These are phyloP conservation scores for Troides oblongomaculatus DNA, from an alignment of 2,888 invertebrate genomes.

Conservation along the genomic window DNA sequence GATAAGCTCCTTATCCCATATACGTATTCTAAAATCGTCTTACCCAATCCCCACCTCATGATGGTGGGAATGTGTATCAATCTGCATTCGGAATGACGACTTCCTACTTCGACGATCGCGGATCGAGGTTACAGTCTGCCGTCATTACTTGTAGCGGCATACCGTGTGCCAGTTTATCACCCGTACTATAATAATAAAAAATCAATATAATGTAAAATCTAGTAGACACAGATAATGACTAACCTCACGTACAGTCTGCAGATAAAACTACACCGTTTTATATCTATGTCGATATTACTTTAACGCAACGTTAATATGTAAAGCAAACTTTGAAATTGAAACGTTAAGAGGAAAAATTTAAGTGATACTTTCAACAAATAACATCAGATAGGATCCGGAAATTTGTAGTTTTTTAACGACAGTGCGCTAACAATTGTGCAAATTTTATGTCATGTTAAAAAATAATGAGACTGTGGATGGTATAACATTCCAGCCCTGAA, in stretches of 20 bases:
- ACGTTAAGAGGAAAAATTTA: too few relatives aligned
- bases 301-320: too few relatives aligned
- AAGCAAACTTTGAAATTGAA: too few relatives aligned
- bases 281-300: too few relatives aligned
- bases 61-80: background rate
- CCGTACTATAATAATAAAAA: conserved; percentile 11
- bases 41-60: background rate
- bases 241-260: background rate
- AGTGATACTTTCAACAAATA: too few relatives aligned
- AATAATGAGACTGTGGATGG: too few relatives aligned
- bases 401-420: too few relatives aligned
- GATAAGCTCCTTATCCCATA: too few relatives aligned
- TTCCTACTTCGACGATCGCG: background rate
- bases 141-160: background rate
- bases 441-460: too few relatives aligned
- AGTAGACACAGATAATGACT: conserved; percentile 21
- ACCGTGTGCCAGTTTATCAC: conserved; percentile 7
- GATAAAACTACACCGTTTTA: background rate
- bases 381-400: too few relatives aligned
- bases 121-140: background rate
- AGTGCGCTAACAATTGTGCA: too few relatives aligned
- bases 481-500: too few relatives aligned
- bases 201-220: conserved; percentile 16
- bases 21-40: background rate
- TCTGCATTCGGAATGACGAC: background rate